Base-by-base conservation (phyloP, 2,797 vertebrate genomes). In the Adrianichthys oophorus region DNA sequence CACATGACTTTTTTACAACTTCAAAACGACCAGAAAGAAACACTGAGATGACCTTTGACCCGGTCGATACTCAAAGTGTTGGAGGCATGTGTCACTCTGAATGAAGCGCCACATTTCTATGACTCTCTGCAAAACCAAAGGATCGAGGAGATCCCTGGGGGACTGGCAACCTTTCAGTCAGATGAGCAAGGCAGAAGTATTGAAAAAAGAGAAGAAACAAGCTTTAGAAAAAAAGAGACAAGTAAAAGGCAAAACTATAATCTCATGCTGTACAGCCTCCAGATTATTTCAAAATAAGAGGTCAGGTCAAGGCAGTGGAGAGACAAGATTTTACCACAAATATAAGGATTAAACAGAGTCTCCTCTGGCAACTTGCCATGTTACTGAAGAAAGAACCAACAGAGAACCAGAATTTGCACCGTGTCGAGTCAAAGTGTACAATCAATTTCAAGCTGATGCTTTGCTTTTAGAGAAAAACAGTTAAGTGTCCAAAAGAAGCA, bases 381-480 rank as follows among this genome's bases (percentile, higher is more conserved):
- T 82, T 80, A 66, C 65, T 55, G 64, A 68, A 61, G 54, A 37
- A 67, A 61, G 48, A 68, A 45, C 63, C 68, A 61, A 59, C 47
- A 59, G 49, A 60, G 74, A 78, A 70, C 24, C 26, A 58, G 78
- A 37, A 78, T 81, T 75, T 82, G 67, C 76, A 84, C 23, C 70
- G 71, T 55, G 72, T 84, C 58, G 56, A 40, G 46, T 78, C 73
- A 83, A 78, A 42, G 19, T 75, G 51, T 42, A 66, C 73, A 80
- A 82, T 80, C 67, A 63, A 89, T 89, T 86, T 87, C 66, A 72
- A 86, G 70, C 62, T 75, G 82, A 71, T 70, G 60, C 62, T 76
- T 65, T 45, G 65, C 68, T 84, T 76, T 84, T 78, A 87, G 72
- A 84, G 74, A 87, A 88, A 32, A 90, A 86, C 56, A 41, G 61